These are phyloP conservation scores for Sarotherodon lohbergeri DNA, from an alignment of 2,113 vertebrate species.

Conservation along the genomic window DNA sequence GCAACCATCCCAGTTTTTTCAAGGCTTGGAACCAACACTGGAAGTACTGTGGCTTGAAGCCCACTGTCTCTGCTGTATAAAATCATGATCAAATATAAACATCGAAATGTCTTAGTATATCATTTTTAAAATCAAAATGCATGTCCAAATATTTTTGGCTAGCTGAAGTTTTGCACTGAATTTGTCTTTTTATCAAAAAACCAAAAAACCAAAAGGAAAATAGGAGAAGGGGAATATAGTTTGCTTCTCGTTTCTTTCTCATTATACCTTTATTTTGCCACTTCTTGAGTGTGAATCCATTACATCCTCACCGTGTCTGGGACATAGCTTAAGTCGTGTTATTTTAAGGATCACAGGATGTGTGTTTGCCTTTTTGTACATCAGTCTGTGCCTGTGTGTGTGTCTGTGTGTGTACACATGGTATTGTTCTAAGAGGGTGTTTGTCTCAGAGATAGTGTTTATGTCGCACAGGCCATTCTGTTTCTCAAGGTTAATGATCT, in stretches of 20 bases:
- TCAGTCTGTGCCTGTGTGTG: not conserved
- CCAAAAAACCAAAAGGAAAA: accelerated
- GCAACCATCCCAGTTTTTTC: not conserved
- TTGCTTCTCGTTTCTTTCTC: not conserved
- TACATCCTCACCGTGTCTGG: not conserved
- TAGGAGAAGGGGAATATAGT: not conserved
- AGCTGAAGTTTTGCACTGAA: not conserved
- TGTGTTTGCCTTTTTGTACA: not conserved
- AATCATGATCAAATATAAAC: not conserved
- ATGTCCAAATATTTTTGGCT: not conserved
- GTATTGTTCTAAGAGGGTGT: conserved; percentile 30
- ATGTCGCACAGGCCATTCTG: conserved; percentile 31
- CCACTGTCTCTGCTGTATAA: not conserved
- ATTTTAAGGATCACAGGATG: not conserved
- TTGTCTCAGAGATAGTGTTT: conserved; percentile 46
- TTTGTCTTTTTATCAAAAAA: not conserved
- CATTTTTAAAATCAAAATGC: not conserved
- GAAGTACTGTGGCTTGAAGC: not conserved
- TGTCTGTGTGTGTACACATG: not conserved
- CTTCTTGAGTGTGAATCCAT: not conserved
- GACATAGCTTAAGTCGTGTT: not conserved
- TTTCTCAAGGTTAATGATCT: conserved; percentile 77
- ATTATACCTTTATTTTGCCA: not conserved
- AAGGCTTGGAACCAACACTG: not conserved
- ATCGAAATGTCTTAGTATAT: not conserved